A percentile compares a stretch with the other conserved stretches of the same genome.
Evolutionary conservation across 2,888 invertebrate genomes (phyloP).

Genomic region (Leptinotarsa tumamoca): DNA sequence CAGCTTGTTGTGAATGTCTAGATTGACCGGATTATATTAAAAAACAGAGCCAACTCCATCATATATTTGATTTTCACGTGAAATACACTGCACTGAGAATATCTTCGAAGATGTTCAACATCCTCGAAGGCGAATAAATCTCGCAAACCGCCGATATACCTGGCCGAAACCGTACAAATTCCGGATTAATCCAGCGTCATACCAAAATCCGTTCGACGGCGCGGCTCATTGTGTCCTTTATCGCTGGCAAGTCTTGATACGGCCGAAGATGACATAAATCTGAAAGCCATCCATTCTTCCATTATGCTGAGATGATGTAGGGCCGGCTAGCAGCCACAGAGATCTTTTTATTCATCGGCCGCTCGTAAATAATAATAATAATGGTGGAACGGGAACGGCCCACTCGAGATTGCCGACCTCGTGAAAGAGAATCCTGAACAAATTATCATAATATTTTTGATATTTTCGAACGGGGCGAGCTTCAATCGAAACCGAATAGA

Average conservation of each 20-base stretch:
- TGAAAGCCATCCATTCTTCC: slow-evolving; percentile 59
- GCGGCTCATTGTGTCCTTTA: slow-evolving; percentile 11
- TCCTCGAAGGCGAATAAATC: neutral
- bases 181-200: slow-evolving; percentile 15
- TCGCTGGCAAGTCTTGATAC: slow-evolving; percentile 54
- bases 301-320: slow-evolving; percentile 66
- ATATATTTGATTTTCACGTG: too few relatives aligned
- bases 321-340: slow-evolving; percentile 49
- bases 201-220: neutral
- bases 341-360: slow-evolving; percentile 58
- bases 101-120: neutral
- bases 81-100: too few relatives aligned
- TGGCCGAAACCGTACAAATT: neutral
- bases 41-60: too few relatives aligned
- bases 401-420: slow-evolving; percentile 34
- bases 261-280: slow-evolving; percentile 65
- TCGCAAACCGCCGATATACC: neutral
- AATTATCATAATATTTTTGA: slow-evolving; percentile 34
- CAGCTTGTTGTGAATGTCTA: too few relatives aligned
- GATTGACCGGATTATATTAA: too few relatives aligned
- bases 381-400: slow-evolving; percentile 51
- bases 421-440: slow-evolving; percentile 22
- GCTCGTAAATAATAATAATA: slow-evolving; percentile 59
- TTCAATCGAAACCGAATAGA: neutral
- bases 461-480: slow-evolving; percentile 6